Evolutionary conservation across 1,140 invertebrate species (phyloP).

Genomic region (Ladona fulva): DNA sequence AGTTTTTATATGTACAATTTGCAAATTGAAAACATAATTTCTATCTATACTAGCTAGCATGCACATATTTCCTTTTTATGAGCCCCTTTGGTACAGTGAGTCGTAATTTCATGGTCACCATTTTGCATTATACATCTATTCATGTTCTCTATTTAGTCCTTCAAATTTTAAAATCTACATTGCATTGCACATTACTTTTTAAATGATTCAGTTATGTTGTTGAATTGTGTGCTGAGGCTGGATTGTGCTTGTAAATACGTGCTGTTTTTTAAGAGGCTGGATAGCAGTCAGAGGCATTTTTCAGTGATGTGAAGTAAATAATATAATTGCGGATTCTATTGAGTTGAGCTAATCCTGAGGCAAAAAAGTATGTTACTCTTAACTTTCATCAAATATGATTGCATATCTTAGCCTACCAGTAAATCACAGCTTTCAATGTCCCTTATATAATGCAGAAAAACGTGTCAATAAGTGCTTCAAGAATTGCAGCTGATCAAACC

Average conservation of each 20-base stretch:
- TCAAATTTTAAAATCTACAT: background rate
- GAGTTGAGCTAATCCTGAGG: background rate
- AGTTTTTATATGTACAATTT: background rate
- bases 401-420: no score
- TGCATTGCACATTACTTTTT: background rate
- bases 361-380: background rate
- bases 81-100: background rate
- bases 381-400: no score
- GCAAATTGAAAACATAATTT: background rate
- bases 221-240: background rate
- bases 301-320: background rate
- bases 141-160: background rate
- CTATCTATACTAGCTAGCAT: background rate
- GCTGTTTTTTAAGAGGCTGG: background rate
- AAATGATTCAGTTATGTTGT: background rate
- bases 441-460: no score
- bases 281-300: background rate
- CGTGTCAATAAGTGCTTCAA: no score
- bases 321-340: background rate
- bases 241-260: background rate
- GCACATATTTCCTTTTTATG: background rate
- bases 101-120: background rate
- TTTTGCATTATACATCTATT: background rate
- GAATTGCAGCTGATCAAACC: no score
- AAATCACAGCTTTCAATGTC: no score